Evolutionary conservation across 2,113 vertebrate species (phyloP).

Genomic region (Hyla sarda): DNA sequence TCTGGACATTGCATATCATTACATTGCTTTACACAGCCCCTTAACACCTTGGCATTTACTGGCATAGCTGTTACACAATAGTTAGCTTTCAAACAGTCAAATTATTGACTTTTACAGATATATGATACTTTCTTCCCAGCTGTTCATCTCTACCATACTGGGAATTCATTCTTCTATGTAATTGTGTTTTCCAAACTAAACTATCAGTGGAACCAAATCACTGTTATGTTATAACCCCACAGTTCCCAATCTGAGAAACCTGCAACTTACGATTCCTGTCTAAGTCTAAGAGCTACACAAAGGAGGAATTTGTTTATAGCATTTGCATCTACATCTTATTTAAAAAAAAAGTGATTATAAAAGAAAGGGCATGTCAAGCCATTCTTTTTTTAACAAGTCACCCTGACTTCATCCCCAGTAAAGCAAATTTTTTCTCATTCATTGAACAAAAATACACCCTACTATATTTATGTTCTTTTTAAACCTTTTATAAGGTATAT

Average conservation of each 20-base stretch:
- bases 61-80: neutral
- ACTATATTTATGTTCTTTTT: no score
- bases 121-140: neutral
- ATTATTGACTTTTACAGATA: neutral
- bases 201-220: constrained; percentile 28
- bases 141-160: neutral
- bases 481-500: no score
- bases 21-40: neutral
- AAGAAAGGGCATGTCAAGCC: neutral
- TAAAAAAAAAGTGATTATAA: neutral
- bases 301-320: constrained; percentile 18
- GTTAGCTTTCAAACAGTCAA: neutral
- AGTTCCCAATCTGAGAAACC: neutral
- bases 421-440: neutral
- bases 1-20: neutral
- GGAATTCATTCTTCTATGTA: neutral
- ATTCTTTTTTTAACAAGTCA: neutral
- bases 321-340: constrained; percentile 1
- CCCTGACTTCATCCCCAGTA: neutral
- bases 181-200: constrained; percentile 23
- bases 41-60: neutral
- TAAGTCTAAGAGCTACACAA: neutral
- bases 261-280: neutral
- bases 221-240: neutral
- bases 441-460: neutral